Evolutionary conservation across 2,888 invertebrate species (phyloP), one percentile per base, ranked within the genome.

Genomic region (Orchesellides sinensis): DNA sequence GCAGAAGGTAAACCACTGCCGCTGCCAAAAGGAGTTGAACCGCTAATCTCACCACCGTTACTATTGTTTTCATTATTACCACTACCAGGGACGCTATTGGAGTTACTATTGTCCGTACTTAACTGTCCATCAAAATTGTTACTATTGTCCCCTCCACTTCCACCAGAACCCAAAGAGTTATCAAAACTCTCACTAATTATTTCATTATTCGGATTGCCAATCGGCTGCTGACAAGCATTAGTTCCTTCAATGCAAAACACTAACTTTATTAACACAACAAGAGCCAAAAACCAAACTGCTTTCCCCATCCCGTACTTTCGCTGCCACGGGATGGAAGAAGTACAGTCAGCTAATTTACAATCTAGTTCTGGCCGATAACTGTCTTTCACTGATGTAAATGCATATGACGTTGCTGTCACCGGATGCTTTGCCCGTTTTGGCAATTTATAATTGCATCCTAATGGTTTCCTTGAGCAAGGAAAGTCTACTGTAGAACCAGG

Each of bases 11-110:
- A 54, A 68, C 83, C 82, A 82, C 82, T 59, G 74, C 75, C 78
- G 70, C 69, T 84, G 72, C 70, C 81, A 74, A 83, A 73, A 59
- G 72, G 73, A 77, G 82, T 72, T 78, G 84, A 75, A 54, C 83
- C 84, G 56, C 73, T 72, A 77, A 83, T 83, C 45, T 81, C 84
- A 61, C 83, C 80, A n/a, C 75, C 73, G 70, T 47, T 74, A 47
- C 56, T 69, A 65, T 73, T 78, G 66, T 72, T 78, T 14, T 77
- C 70, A 56, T 29, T 70, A 47, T 56, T 25, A 25, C 72, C 27
- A 27, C 61, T 61, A 45, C 54, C 49, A 10, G 73, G 68, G 19
- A 66, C 27, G 56, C 65, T 66, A 73, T 73, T 83, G n/a, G 74
- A 59, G 47, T 75, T 77, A 77, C 59, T 78, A 35, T 61, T 78